Base-by-base conservation (phyloP, 2,797 vertebrate species). In the Steatocranus sp. region DNA sequence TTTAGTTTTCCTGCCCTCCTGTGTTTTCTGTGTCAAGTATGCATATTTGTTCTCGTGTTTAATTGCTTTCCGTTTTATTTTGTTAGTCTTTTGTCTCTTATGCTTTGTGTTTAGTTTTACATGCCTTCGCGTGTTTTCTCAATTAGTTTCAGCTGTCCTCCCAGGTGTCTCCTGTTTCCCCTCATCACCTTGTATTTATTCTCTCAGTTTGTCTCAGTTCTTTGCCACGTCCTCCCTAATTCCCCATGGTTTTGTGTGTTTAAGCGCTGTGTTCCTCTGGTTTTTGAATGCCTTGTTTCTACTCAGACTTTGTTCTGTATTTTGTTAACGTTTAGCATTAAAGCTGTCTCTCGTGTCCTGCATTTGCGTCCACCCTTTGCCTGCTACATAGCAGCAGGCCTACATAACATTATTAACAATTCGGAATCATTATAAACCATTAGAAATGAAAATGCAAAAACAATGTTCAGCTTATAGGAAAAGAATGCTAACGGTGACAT, bases 311-410 rank as follows among this genome's bases (percentile, higher is more conserved):
- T 61, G 56, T 61, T 61, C 11, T 61, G 56, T 8, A 61, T 61
- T 61, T 36, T 61, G 32, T 61, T 61, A 0, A 34, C 34, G 1
- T 61, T 61, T 34, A 61, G 18, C 56, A 61, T 61, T 61, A n/a
- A 61, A 61, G 30, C 30, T 61, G 18, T n/a, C 10, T 61, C 30
- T 34, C 10, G 1, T 61, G 56, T 61, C 30, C 18, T 61, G 10
- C 56, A 34, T 61, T 34, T 1, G 0, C 1, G 0, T 61, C 56
- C 18, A 61, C 10, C 56, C 34, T 61, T 61, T 61, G 0, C 10
- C 56, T 61, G 18, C 56, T 34, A 61, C 18, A 61, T 34, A 61
- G 56, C 18, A 61, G 30, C 30, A 61, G 56, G 30, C 30, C 56
- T 2, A 34, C 30, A 3, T 61, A 34, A 61, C 18, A 0, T 12